Base-by-base conservation (phyloP, 2,113 vertebrate genomes). In the Rhadina sibilatrix region DNA sequence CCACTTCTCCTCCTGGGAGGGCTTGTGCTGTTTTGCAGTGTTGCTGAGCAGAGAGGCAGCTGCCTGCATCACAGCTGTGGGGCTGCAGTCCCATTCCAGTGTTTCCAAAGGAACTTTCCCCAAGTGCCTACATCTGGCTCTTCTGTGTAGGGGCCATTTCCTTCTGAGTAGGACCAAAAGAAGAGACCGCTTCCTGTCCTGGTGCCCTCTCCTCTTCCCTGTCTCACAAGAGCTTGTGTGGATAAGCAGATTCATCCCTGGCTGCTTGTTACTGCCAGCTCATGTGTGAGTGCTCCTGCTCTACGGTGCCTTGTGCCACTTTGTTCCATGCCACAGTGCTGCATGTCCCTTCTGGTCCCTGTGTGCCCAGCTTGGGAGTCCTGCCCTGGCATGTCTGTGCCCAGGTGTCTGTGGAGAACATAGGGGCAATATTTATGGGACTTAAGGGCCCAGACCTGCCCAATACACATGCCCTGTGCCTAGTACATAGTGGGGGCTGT, bases 41-140 rank as follows among this genome's bases (percentile, higher is more conserved):
- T 93, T 94, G 83, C 69, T 89, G 93, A 96, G 93, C 95, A 94
- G 94, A 96, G 95, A 88, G 90, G 94, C 95, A 96, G 85, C 93
- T 94, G 94, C 94, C 76, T 96, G 93, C 95, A 96, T 90, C 79
- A 94, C 92, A 95, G 87, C 85, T 90, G 60, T 46, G 49, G 93
- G 96, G 83, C 90, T 89, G 60, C 76, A 90, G 92, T 88, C 93
- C 93, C 90, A 87, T 95, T 96, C 93, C 95, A 95, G 71, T 95
- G 89, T 95, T 94, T 97, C 97, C 96, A 96, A 97, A 97, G 96
- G 96, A 97, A 90, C 90, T 93, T 96, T 59, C 96, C 96, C 96
- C 80, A 97, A 97, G 97, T 97, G 97, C 97, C 97, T 97, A 93
- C 96, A 89, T 87, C 82, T 95, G 95, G 95, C 96, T 93, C 86